Evolutionary conservation across 1,140 invertebrate genomes (phyloP), one percentile per base, ranked within the genome.

Genomic region (Harlomillsia oculata): DNA sequence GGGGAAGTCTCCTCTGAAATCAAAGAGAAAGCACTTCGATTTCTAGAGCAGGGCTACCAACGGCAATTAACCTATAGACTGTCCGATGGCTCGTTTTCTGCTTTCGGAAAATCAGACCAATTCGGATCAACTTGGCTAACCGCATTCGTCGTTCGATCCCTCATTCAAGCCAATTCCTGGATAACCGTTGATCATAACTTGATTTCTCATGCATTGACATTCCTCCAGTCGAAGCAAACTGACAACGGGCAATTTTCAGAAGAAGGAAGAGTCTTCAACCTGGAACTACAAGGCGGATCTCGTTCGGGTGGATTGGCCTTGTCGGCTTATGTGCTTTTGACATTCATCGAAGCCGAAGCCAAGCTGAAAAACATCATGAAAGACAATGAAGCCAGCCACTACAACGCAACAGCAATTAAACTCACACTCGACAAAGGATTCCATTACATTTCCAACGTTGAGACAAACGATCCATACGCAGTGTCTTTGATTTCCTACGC

Each of bases 101-200:
- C 89, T 9, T 97, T 97, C 70, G 91, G 88, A 25, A 77, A 82
- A 56, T 77, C 78, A 16, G 87, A 95, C 67, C 72, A 76, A 4
- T 80, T 76, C 53, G 88, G 94, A 13, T 95, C 89, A 68, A 87
- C 90, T 21, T 99, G 93, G 94, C 76, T 98, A 54, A 98, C 95
- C 2, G 89, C 94, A 5, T 94, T 96, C 69, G 90, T 95, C 0
- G 81, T 84, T 0, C 82, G 89, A 61, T 89, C 91, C 30, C 83
- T 97, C 65, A 79, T 80, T 11, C 84, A 89, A 71, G 91, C 90
- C 3, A 73, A 78, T 37, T 73, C 78, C 16, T 86, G 84, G 69
- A 89, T 95, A 32, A 80, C 79, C 40, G 78, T 96, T 39, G 89
- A 92, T 44, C 75, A 81, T 14, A 69, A 71, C 45, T 79, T 93